Conservation (phyloP, 2,113 vertebrate genomes). For the Brienomyrus brachyistius region DNA sequence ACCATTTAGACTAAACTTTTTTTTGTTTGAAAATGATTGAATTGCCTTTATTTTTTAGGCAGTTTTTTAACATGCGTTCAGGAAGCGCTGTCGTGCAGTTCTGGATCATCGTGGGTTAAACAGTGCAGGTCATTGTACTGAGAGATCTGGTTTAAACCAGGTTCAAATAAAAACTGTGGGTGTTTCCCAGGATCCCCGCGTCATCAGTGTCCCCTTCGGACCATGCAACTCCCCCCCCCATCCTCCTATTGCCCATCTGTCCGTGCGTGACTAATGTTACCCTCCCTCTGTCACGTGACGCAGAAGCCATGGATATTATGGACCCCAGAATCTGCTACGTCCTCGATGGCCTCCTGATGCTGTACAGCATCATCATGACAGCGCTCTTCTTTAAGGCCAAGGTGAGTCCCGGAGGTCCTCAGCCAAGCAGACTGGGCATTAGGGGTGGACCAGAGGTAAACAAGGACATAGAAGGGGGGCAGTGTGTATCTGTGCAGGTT, state of each 20-base stretch:
- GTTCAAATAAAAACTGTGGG: background rate
- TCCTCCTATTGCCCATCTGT: background rate
- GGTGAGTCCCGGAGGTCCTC: conserved; percentile 56
- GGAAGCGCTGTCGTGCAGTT: background rate
- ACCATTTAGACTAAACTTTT: background rate
- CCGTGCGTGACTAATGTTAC: background rate
- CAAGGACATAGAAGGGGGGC: background rate
- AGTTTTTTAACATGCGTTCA: background rate
- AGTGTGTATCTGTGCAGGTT: background rate
- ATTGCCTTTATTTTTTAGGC: too few species aligned
- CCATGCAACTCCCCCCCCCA: background rate
- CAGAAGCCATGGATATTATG: conserved; percentile 34
- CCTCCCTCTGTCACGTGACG: background rate
- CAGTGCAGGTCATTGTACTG: background rate
- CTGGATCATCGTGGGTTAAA: background rate
- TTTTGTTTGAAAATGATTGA: background rate
- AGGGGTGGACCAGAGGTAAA: background rate
- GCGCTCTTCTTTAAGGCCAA: conserved; percentile 75
- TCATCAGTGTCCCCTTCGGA: background rate
- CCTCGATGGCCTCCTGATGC: conserved; percentile 77
- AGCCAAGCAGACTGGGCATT: background rate
- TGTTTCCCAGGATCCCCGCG: background rate
- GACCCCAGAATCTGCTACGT: conserved; percentile 76
- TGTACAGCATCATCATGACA: conserved; percentile 74
- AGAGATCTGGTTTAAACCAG: background rate